Base-by-base conservation (phyloP, 2,888 invertebrate species). In the Linyphia triangularis region DNA sequence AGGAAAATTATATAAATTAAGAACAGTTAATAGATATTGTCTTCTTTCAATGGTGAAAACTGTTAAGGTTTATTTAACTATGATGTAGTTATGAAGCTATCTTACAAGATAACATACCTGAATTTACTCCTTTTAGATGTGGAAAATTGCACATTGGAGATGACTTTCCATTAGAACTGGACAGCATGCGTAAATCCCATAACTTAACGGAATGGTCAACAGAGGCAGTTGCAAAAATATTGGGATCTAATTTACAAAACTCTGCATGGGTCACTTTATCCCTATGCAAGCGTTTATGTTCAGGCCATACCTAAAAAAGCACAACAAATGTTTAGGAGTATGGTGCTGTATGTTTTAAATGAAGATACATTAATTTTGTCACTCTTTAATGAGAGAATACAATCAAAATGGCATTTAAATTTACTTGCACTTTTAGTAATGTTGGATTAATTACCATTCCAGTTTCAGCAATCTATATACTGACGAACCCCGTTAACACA, bases 181-280 rank as follows among this genome's bases (percentile, higher is more conserved):
- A 90, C 61, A 92, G 81, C 90, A 91, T 91, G 13, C 92, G 88
- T 5, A 92, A 72, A 85, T 92, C 92, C 92, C 92, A 92, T 28
- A 92, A 84, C 77, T 91, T 91, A 7, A 92, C 92, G 19, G 79
- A 59, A 63, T 85, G 81, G 51, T 89, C 89, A 73, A 81, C 51
- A 13, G 89, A 89, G 16, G 85, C 85, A 40, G 85, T 85, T 1
- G 75, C 79, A 57, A 85, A 67, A 24, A 89, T 28, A 81, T 85
- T 73, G 16, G 85, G 72, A 69, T 89, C 78, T n/a, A 33, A 30
- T 28, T 40, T 33, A 59, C 33, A 73, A 81, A 85, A 89, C 40
- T 89, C 89, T 30, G 33, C 9, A 72, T 89, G 89, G 4, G 73
- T 24, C 24, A 89, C 19, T 65, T 89, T 89, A 10, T 40, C 28